Percentiles rank a stretch among this genome's conserved stretches.
Conservation (phyloP, 1,140 invertebrate species). For the Drosophila parabipectinata region DNA sequence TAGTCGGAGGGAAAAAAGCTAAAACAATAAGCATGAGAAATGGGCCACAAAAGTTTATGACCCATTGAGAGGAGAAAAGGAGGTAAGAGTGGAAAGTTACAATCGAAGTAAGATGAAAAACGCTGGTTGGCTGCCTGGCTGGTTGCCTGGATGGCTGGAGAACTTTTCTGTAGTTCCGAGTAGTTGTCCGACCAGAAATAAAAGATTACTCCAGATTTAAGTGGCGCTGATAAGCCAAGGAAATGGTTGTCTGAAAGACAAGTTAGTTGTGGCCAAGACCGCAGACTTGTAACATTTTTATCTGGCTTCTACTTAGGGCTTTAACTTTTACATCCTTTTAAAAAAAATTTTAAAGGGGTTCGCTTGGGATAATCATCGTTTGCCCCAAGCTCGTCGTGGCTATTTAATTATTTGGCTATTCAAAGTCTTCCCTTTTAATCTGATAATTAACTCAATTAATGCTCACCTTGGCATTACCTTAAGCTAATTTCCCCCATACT, state of each 20-base stretch:
- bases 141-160: too few relatives aligned
- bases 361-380: slow-evolving; percentile 25
- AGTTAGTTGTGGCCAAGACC: slow-evolving; percentile 46
- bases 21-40: slow-evolving; percentile 60
- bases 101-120: slow-evolving; percentile 33
- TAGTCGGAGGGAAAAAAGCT: slow-evolving; percentile 4
- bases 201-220: slow-evolving; percentile 40
- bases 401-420: slow-evolving; percentile 56
- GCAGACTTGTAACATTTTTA: slow-evolving; percentile 12
- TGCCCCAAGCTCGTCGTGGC: neutral
- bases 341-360: neutral
- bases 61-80: slow-evolving; percentile 1
- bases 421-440: slow-evolving; percentile 43
- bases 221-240: slow-evolving; percentile 45
- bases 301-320: slow-evolving; percentile 16
- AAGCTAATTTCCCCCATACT: slow-evolving; percentile 13
- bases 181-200: slow-evolving; percentile 32
- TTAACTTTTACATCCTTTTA: neutral
- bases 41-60: slow-evolving; percentile 45
- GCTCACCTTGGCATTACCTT: slow-evolving; percentile 19
- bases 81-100: slow-evolving; percentile 7
- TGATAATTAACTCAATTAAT: slow-evolving; percentile 56
- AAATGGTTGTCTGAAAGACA: slow-evolving; percentile 39
- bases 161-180: slow-evolving; percentile 51
- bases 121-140: slow-evolving; percentile 20